Base-by-base conservation (phyloP, 2,888 invertebrate species). In the Anoncus sp. region DNA sequence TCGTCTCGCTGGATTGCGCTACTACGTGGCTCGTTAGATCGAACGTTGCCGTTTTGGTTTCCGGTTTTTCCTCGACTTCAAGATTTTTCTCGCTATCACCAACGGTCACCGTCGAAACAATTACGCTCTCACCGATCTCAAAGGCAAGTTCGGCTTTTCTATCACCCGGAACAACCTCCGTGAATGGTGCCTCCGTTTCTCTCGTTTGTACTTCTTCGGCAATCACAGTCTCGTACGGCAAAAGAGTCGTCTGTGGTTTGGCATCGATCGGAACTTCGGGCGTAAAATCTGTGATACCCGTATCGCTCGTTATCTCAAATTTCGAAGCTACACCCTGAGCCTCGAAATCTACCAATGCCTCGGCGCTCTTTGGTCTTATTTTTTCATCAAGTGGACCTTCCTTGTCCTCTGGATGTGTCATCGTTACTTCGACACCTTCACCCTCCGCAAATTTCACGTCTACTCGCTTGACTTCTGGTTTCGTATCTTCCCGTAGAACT, bases 361-460 rank as follows among this genome's bases (percentile, higher is more conserved):
- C 87, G 0, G 65, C 82, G 1, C 77, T 71, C 62, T 85, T 84
- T 1, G 88, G 88, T 45, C 81, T 85, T 3, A 75, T 79, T 77
- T 82, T 80, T 31, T 85, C 81, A 6, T 75, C 78, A 35, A 88
- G 75, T 45, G 77, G 43, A 40, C 83, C 87, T 84, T 91, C 91
- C 75, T 89, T 90, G 62, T 92, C 91, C 71, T 90, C 88, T 2
- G 89, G 81, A 70, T 89, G 87, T 0, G 91, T 90, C 83, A 91
- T 87, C 6, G 93, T 94, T 14, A 96, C 91, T 85, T 93, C 93
- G 55, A 96, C 81, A 81, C 94, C 89, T 91, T 94, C 93, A 85
- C 91, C 93, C 92, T 92, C 93, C 87, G 91, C 93, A 89, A 93
- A 94, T 35, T 85, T 92, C 35, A 93, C 85, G 67, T 92, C 90